Percentiles rank a stretch among this genome's conserved stretches.
Conservation (phyloP, 2,113 vertebrate species). For the Heterocephalus glaber region DNA sequence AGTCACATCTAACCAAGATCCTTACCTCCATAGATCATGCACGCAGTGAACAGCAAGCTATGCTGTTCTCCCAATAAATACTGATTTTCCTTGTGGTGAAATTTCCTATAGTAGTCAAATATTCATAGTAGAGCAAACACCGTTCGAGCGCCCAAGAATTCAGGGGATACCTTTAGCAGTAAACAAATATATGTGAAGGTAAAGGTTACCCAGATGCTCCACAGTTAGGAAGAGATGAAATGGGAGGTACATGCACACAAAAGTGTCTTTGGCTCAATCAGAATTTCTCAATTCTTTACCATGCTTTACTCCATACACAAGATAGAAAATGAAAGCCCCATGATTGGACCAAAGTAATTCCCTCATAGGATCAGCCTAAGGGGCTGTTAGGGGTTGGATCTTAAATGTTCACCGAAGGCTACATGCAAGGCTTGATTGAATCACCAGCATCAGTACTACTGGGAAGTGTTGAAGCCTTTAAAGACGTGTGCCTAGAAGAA, state of each 20-base stretch:
- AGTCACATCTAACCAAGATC: background rate
- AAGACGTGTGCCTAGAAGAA: background rate
- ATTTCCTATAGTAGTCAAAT: background rate
- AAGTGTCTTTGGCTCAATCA: background rate
- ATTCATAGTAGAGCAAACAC: background rate
- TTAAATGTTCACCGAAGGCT: background rate
- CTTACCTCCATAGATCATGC: background rate
- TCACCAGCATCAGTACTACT: no score
- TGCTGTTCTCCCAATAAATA: background rate
- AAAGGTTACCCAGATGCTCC: background rate
- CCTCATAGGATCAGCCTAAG: background rate
- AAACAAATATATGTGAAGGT: background rate
- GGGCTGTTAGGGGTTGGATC: background rate
- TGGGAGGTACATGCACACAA: background rate
- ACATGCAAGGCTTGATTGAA: background rate
- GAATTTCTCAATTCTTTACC: background rate
- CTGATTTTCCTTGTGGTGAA: background rate
- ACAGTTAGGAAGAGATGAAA: background rate
- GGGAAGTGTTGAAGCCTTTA: no score
- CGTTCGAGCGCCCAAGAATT: background rate
- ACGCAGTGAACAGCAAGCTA: background rate
- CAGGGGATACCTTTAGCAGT: background rate
- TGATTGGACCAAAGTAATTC: background rate
- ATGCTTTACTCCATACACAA: no score
- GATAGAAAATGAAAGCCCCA: background rate